Evolutionary conservation across 2,797 vertebrate genomes (phyloP).

Genomic region (Mus minutoides): DNA sequence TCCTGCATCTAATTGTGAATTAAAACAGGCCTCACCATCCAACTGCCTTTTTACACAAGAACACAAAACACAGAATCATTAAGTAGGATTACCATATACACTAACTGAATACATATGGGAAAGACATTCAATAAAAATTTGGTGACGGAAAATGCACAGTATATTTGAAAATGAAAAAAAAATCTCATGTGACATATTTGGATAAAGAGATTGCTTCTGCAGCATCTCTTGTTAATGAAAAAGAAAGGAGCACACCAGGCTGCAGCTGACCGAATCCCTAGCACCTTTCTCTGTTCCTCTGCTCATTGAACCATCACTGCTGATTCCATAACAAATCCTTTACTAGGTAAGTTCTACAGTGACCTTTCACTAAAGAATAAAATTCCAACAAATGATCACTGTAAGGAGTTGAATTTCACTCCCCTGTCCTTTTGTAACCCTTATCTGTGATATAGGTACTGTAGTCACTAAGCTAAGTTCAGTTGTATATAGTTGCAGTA

Average conservation of each 20-base stretch:
- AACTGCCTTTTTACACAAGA: neutral
- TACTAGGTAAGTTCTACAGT: neutral
- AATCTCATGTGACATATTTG: slow-evolving; percentile 9
- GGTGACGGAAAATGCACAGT: slow-evolving; percentile 32
- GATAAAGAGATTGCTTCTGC: slow-evolving; percentile 65
- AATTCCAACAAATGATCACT: slow-evolving; percentile 28
- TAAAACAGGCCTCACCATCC: neutral
- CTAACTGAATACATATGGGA: neutral
- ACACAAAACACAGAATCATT: neutral
- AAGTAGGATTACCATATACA: neutral
- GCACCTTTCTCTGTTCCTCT: slow-evolving; percentile 44
- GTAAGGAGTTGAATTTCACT: slow-evolving; percentile 11
- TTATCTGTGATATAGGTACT: neutral
- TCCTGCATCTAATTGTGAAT: slow-evolving; percentile 20
- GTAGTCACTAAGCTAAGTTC: neutral
- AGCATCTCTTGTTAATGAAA: slow-evolving; percentile 62
- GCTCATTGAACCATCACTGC: slow-evolving; percentile 36
- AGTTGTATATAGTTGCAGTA: neutral
- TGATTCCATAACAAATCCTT: slow-evolving; percentile 57
- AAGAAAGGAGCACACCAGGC: slow-evolving; percentile 1
- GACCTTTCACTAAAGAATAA: slow-evolving; percentile 53
- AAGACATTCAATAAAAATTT: slow-evolving; percentile 38
- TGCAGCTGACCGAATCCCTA: neutral
- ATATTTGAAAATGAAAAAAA: slow-evolving; percentile 54
- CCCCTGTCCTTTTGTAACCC: neutral